Conservation (phyloP, 2,888 invertebrate species). For the Mythimna vitellina region DNA sequence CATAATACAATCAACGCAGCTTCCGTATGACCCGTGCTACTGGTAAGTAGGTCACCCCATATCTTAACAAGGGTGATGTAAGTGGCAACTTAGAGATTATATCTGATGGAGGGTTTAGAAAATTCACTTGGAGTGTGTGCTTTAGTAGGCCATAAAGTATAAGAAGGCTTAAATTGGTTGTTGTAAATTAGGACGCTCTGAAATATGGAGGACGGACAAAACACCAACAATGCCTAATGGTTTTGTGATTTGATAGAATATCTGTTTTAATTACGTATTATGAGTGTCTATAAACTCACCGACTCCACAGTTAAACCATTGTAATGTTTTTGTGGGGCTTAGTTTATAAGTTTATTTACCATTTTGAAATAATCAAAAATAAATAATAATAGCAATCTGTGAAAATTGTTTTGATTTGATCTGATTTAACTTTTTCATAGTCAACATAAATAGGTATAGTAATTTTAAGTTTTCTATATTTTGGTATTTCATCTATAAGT, state of each 20-base stretch:
- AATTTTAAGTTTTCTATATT: no score
- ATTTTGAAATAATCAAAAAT: no score
- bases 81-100: constrained; percentile 52
- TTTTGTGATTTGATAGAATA: background rate
- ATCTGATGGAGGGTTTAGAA: constrained; percentile 28
- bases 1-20: background rate
- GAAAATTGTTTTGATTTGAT: background rate
- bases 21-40: constrained; percentile 2
- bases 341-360: no score
- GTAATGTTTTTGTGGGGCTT: no score
- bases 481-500: no score
- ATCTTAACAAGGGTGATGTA: constrained; percentile 52
- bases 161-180: constrained; percentile 14
- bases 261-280: no score
- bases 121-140: background rate
- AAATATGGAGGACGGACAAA: background rate
- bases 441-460: no score
- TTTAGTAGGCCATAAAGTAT: constrained; percentile 7
- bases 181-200: background rate
- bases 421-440: background rate
- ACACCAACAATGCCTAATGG: background rate
- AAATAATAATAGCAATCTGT: no score
- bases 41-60: constrained; percentile 45
- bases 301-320: no score
- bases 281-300: no score